Conservation (phyloP, 1,140 invertebrate genomes). For the Anoplophora glabripennis region DNA sequence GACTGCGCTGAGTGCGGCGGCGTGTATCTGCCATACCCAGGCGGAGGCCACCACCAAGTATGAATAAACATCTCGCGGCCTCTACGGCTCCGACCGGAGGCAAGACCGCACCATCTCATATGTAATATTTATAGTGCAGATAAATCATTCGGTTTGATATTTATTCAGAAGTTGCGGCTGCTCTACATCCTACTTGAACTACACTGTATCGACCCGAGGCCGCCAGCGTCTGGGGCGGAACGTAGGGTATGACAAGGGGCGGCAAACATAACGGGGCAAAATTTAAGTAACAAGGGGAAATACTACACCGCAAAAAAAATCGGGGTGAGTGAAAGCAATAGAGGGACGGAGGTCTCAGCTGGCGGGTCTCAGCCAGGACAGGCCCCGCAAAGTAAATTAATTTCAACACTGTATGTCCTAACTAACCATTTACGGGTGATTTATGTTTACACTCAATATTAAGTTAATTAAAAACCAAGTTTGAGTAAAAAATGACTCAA, state of each 20-base stretch:
- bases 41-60: neutral
- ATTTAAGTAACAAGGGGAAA: too few relatives aligned
- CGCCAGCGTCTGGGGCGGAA: neutral
- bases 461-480: too few relatives aligned
- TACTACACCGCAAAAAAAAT: too few relatives aligned
- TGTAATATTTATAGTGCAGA: constrained; percentile 13
- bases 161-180: constrained; percentile 2
- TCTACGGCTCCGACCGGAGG: neutral
- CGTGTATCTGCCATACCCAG: constrained; percentile 3
- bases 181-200: neutral
- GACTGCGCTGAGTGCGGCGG: neutral
- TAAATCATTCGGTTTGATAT: constrained; percentile 11
- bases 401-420: too few relatives aligned
- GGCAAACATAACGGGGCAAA: too few relatives aligned
- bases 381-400: too few relatives aligned
- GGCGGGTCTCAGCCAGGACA: too few relatives aligned
- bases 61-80: constrained; percentile 5
- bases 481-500: too few relatives aligned
- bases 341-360: too few relatives aligned
- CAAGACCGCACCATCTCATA: constrained; percentile 8
- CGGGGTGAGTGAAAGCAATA: too few relatives aligned
- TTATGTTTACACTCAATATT: too few relatives aligned
- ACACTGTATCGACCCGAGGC: neutral
- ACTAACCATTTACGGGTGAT: too few relatives aligned
- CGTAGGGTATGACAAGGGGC: neutral